These are phyloP conservation scores for Drosophila monieri DNA, from an alignment of 2,888 invertebrate species.

Conservation along the genomic window DNA sequence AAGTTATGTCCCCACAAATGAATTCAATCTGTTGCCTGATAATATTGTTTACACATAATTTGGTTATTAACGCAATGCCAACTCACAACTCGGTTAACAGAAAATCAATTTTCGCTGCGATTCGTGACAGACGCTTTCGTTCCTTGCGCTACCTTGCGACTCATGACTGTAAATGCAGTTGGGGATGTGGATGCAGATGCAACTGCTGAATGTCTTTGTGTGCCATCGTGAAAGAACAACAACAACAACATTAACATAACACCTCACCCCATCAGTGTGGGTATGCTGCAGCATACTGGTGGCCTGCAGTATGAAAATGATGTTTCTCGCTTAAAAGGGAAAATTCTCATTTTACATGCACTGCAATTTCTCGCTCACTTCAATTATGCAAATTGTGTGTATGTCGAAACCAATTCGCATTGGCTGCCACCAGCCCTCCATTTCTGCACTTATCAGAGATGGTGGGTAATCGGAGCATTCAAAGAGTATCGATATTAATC, in stretches of 20 bases:
- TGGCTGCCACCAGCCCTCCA: constrained; percentile 49
- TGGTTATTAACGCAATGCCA: constrained; percentile 55
- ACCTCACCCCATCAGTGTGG: constrained; percentile 8
- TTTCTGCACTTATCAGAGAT: neutral
- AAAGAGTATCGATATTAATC: neutral
- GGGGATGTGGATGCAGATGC: constrained; percentile 26
- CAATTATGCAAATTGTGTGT: constrained; percentile 75
- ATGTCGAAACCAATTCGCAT: constrained; percentile 72
- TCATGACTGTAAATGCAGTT: neutral
- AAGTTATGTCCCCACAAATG: neutral
- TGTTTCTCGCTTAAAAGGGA: constrained; percentile 58
- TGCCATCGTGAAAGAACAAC: constrained; percentile 16
- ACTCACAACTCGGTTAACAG: constrained; percentile 43
- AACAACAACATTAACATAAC: constrained; percentile 30
- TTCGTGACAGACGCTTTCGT: constrained; percentile 54
- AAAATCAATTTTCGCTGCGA: constrained; percentile 68
- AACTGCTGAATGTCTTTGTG: constrained; percentile 54
- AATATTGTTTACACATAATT: constrained; percentile 62
- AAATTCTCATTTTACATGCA: constrained; percentile 71
- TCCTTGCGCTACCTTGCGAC: constrained; percentile 18
- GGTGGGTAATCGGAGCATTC: neutral
- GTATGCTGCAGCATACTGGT: neutral
- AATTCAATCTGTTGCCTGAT: constrained; percentile 5
- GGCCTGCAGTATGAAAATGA: constrained; percentile 38
- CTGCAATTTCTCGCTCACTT: constrained; percentile 75